Base-by-base conservation (phyloP, 1,140 invertebrate species). In the Euborellia annulipes region DNA sequence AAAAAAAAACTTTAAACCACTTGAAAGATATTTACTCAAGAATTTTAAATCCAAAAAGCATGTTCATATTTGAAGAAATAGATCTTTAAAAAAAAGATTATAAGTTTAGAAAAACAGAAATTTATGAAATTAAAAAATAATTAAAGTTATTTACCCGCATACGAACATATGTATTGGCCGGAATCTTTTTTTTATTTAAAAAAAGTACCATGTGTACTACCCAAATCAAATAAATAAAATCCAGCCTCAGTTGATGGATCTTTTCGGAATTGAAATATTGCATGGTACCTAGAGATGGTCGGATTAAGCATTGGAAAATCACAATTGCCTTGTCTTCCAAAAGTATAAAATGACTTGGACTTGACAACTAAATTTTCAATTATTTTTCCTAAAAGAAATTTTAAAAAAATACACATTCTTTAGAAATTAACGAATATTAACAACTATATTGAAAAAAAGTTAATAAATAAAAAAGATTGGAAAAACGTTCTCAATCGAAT, bases 121-220 rank as follows among this genome's bases (percentile, higher is more conserved):
- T n/a, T n/a, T n/a, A n/a, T n/a, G n/a, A n/a, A n/a, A n/a, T n/a
- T n/a, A n/a, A n/a, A n/a, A n/a, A n/a, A n/a, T n/a, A n/a, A n/a
- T n/a, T n/a, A 41, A 38, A 47, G 22, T 41, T 48, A 54, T 58
- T 55, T 56, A 78, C 73, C 49, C 76, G 66, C 3, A 96, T 58
- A 50, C 77, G 71, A 14, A 79, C 75, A 56, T 83, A 97, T 20
- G 77, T 73, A 41, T 79, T 77, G 0, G 85, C 69, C 53, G 78
- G 79, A 8, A 95, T 59, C 49, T 73, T 71, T 41, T 76, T 72
- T 55, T 92, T 89, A 62, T 98, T 98, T 41, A 95, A 68, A n/a
- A 65, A 84, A 91, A 0, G 90, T 94, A 3, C 93, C 93, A 60
- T 98, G 92, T 1, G 92, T 96, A 55, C 90, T 95, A 37, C 76